phyloP scores from a whole-genome alignment of 2,888 invertebrate genomes.

The Bellardia pandia region DNA sequence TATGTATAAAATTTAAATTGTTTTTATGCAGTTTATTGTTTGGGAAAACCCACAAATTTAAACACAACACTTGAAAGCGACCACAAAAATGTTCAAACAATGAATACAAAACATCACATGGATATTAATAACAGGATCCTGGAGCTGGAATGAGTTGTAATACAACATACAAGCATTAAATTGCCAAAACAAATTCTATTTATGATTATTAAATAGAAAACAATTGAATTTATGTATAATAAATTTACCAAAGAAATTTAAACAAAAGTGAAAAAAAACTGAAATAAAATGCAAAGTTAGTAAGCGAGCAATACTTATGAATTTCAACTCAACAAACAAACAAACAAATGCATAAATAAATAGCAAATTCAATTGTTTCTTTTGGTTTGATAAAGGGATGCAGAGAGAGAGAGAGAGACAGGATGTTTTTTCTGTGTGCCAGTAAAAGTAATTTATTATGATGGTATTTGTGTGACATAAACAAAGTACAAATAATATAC shows the following conservation, averaged over 20 bases:
- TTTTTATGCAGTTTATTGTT: slow-evolving; percentile 20
- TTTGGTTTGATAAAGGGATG: neutral
- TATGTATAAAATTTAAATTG: slow-evolving; percentile 29
- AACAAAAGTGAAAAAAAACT: neutral
- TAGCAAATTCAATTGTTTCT: slow-evolving; percentile 60
- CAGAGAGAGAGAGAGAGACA: neutral
- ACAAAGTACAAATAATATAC: slow-evolving; percentile 50
- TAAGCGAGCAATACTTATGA: neutral
- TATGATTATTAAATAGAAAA: slow-evolving; percentile 50
- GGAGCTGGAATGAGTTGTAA: neutral
- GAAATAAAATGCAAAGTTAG: neutral
- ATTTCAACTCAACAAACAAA: neutral
- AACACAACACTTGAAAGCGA: neutral
- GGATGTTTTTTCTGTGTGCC: slow-evolving; percentile 35
- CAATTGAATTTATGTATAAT: neutral
- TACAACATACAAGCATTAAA: slow-evolving; percentile 45
- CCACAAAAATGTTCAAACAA: slow-evolving; percentile 14
- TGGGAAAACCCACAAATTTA: slow-evolving; percentile 19
- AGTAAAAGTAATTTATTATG: slow-evolving; percentile 60
- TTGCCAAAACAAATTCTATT: slow-evolving; percentile 58
- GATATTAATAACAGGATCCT: neutral
- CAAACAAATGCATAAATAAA: slow-evolving; percentile 31
- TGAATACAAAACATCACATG: slow-evolving; percentile 17
- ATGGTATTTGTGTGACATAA: slow-evolving; percentile 52
- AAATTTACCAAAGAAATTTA: slow-evolving; percentile 29